Evolutionary conservation across 2,797 vertebrate genomes (phyloP).

Genomic region (Lagorchestes hirsutus): DNA sequence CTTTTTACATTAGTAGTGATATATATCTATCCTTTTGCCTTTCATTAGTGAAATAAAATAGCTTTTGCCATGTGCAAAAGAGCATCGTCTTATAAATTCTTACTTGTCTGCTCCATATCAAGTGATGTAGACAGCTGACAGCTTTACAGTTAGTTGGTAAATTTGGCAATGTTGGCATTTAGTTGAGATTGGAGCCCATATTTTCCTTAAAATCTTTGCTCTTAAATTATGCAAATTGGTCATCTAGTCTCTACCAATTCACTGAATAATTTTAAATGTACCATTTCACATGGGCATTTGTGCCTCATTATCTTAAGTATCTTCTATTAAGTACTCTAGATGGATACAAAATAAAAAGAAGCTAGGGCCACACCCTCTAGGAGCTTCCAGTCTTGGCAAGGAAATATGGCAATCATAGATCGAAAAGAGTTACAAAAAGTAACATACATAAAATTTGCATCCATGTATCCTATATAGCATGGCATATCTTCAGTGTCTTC

Average conservation of each 20-base stretch:
- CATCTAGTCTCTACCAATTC: neutral
- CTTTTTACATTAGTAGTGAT: conserved; percentile 44
- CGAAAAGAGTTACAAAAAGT: neutral
- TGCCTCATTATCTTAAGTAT: neutral
- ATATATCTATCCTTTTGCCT: conserved; percentile 52
- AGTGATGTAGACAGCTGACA: conserved; percentile 27
- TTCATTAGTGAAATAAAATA: conserved; percentile 58
- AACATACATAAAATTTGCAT: neutral
- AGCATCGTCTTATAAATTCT: conserved; percentile 10
- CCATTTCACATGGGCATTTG: neutral
- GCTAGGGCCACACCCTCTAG: neutral
- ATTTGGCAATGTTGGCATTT: neutral
- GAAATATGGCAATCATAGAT: neutral
- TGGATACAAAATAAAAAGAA: neutral
- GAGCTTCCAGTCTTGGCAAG: neutral
- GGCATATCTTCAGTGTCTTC: neutral
- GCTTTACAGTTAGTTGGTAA: conserved; percentile 34
- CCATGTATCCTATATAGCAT: neutral
- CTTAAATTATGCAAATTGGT: conserved; percentile 38
- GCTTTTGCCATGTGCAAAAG: conserved; percentile 13
- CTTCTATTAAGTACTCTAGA: neutral
- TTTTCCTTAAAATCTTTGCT: conserved; percentile 21
- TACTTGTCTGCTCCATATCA: neutral
- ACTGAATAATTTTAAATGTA: neutral
- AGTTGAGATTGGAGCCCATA: neutral